Percentiles rank a stretch among this genome's conserved stretches.
phyloP scores from a whole-genome alignment of 2,113 vertebrate species.

The Spea bombifrons region DNA sequence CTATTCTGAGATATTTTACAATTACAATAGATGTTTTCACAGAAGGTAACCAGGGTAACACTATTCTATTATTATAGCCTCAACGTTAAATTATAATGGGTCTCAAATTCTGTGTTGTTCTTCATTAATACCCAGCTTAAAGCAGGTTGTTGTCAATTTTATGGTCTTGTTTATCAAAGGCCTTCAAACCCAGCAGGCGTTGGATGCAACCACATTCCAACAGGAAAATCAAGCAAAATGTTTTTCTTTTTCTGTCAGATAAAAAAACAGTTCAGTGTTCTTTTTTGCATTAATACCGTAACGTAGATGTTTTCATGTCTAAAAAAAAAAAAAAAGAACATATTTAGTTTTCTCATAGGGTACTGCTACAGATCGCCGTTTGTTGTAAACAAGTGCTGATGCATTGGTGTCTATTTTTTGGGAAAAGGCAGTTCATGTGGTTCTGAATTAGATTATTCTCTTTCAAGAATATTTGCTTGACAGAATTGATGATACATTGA shows the following conservation, averaged over 20 bases:
- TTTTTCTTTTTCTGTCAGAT: slow-evolving; percentile 18
- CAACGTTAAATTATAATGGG: too few species aligned
- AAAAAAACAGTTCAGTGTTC: not conserved
- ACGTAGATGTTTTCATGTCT: slow-evolving; percentile 3
- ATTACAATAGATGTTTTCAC: too few species aligned
- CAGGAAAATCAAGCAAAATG: not conserved
- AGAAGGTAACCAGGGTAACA: too few species aligned
- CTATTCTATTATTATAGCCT: too few species aligned
- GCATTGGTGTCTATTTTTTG: slow-evolving; percentile 31
- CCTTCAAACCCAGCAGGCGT: not conserved
- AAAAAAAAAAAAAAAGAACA: slow-evolving; percentile 11
- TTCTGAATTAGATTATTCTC: slow-evolving; percentile 50
- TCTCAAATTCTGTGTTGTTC: too few species aligned
- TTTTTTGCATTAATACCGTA: not conserved
- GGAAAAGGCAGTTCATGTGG: slow-evolving; percentile 37
- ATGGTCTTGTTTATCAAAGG: slow-evolving; percentile 1
- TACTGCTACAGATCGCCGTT: not conserved
- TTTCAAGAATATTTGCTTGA: slow-evolving; percentile 53
- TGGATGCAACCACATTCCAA: not conserved
- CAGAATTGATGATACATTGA: slow-evolving; percentile 53
- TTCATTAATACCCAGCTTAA: too few species aligned
- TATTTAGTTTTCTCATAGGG: slow-evolving; percentile 41
- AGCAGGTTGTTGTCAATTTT: too few species aligned
- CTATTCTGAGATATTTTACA: too few species aligned
- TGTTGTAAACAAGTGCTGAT: slow-evolving; percentile 24